Conservation (phyloP, 2,113 vertebrate species). For the Eptesicus fuscus region DNA sequence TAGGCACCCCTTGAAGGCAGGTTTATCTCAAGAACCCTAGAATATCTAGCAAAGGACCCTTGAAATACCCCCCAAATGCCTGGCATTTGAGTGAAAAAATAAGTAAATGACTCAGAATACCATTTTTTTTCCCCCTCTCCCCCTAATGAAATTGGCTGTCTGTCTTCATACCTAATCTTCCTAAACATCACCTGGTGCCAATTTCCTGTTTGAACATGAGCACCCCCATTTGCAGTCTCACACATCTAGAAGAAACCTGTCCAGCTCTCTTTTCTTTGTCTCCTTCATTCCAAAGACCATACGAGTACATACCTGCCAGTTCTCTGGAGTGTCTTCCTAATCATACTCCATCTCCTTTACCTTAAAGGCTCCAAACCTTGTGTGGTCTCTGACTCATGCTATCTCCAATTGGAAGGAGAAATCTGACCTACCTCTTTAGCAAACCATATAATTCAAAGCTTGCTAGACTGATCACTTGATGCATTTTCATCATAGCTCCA, state of each 20-base stretch:
- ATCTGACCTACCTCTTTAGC: not conserved
- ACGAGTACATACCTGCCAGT: no score
- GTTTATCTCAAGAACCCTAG: not conserved
- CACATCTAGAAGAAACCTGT: not conserved
- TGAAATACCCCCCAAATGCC: not conserved
- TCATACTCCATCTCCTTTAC: not conserved
- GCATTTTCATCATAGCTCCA: not conserved
- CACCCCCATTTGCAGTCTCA: not conserved
- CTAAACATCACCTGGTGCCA: not conserved
- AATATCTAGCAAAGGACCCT: not conserved
- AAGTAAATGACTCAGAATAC: not conserved
- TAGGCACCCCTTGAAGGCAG: not conserved
- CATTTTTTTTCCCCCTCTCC: not conserved
- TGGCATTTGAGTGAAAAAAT: not conserved
- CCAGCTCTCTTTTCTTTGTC: not conserved
- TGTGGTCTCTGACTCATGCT: not conserved
- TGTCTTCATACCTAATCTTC: not conserved
- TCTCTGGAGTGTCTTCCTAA: not conserved
- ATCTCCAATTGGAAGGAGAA: not conserved
- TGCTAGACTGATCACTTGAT: not conserved
- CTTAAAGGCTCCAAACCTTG: not conserved
- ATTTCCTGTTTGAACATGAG: not conserved
- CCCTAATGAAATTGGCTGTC: not conserved
- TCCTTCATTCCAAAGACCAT: not conserved
- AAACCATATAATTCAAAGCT: not conserved